phyloP scores from a whole-genome alignment of 2,113 vertebrate species.

The Condylura cristata region DNA sequence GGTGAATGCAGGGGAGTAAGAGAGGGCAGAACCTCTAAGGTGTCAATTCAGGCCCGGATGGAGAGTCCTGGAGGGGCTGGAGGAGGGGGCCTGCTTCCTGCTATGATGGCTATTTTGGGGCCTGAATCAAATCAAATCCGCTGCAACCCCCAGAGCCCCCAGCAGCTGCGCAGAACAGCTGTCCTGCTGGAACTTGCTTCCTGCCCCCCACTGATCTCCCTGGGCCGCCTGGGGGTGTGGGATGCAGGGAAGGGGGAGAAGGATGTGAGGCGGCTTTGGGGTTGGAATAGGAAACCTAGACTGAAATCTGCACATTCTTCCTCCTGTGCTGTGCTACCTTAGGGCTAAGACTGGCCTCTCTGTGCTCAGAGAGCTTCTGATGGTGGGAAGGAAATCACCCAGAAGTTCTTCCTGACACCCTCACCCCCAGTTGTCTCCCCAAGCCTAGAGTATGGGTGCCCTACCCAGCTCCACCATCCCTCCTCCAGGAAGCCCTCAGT shows the following conservation, averaged over 20 bases:
- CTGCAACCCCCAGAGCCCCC: slow-evolving; percentile 69
- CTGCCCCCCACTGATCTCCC: slow-evolving; percentile 58
- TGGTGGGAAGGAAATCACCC: neutral
- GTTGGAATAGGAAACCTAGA: neutral
- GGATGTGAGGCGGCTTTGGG: neutral
- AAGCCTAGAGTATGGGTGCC: neutral
- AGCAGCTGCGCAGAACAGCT: slow-evolving; percentile 80
- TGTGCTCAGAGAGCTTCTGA: neutral
- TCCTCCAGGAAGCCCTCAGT: neutral
- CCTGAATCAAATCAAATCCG: slow-evolving; percentile 77
- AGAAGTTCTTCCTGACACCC: neutral
- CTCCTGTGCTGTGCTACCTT: neutral
- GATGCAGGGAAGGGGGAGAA: neutral
- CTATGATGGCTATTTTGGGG: slow-evolving; percentile 77
- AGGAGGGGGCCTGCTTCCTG: slow-evolving; percentile 76
- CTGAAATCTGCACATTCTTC: neutral
- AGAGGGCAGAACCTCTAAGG: slow-evolving; percentile 59
- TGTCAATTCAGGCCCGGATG: slow-evolving; percentile 66
- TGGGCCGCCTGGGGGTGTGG: slow-evolving; percentile 31
- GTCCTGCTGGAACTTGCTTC: slow-evolving; percentile 61
- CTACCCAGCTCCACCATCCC: neutral
- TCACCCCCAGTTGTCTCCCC: neutral
- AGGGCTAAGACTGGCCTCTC: neutral
- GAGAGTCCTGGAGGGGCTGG: slow-evolving; percentile 47
- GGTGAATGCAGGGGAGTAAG: neutral